Base-by-base conservation (phyloP, 1,140 invertebrate species). In the Drosophila albomicans region DNA sequence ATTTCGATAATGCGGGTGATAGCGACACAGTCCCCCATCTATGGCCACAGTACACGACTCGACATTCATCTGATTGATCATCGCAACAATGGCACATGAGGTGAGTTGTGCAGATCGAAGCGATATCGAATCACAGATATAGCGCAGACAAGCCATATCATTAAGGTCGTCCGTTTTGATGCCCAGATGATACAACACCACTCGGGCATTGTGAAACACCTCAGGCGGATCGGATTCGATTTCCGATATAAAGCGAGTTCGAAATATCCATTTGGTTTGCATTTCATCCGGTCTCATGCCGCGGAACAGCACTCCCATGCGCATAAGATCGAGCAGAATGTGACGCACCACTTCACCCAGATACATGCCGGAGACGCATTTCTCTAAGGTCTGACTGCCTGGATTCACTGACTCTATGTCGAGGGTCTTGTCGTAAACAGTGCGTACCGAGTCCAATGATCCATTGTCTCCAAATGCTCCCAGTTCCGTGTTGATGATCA, bases 201-300 rank as follows among this genome's bases (percentile, higher is more conserved):
- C 7, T n/a, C 5, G 95, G 78, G 95, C 95, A 79, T 97, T 98
- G 77, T 96, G 96, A 92, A 95, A 98, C 49, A 95, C 95, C 16
- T 96, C 96, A 48, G 94, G 94, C 20, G 96, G 95, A 87, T 98
- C 97, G 45, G 96, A 96, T 93, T 99, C 98, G 67, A 99, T 99
- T 94, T 99, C 98, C 1, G 98, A 99, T 0, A 99, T 96, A 92
- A 97, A 99, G 95, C 99, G 98, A 0, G 98, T 99, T 96, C 95
- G 15, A 98, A 92, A 13, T 95, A 95, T 13, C 41, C 64, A 15
- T n/a, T 32, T 30, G 3, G 30, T 16, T 3, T 57, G 45, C 4
- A 62, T 11, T 8, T 11, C 6, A 7, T 49, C 35, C 2, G 54
- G 38, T 7, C 10, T 15, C 11, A 16, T 28, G 0, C 41, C 41